Percentiles rank a stretch among this genome's conserved stretches.
Evolutionary conservation across 2,888 invertebrate genomes (phyloP).

Genomic region (Eudemis profundana): DNA sequence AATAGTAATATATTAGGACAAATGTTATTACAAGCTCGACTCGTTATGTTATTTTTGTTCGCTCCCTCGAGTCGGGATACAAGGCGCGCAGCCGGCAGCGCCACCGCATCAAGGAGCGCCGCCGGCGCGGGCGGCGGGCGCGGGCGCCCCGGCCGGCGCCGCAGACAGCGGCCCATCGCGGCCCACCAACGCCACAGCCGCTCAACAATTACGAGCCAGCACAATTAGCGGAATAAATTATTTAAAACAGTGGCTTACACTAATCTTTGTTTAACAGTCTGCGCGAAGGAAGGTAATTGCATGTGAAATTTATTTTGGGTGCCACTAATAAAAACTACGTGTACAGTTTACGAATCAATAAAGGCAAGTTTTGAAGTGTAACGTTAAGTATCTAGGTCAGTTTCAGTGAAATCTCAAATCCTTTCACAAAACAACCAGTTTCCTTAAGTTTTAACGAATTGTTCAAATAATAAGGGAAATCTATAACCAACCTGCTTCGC

Average conservation of each 20-base stretch:
- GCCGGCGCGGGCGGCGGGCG: conserved; percentile 20
- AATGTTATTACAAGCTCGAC: conserved; percentile 82
- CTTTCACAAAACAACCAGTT: no score
- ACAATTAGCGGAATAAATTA: background rate
- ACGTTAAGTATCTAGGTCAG: no score
- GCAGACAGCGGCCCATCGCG: background rate
- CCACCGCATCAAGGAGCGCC: conserved; percentile 51
- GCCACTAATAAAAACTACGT: no score
- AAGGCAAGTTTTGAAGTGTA: no score
- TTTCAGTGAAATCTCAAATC: no score
- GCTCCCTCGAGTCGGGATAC: conserved; percentile 66
- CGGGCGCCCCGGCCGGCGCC: background rate
- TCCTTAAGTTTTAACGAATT: no score
- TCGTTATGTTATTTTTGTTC: conserved; percentile 82
- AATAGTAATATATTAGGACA: conserved; percentile 83
- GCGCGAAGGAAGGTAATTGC: no score
- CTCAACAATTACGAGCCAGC: background rate
- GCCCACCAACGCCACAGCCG: background rate
- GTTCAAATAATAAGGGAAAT: no score
- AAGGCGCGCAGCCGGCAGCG: conserved; percentile 58
- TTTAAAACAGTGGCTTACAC: background rate
- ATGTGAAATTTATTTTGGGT: no score
- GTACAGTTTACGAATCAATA: no score
- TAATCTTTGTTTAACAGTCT: background rate
- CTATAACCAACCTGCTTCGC: no score